Evolutionary conservation across 2,797 vertebrate genomes (phyloP), one percentile per base, ranked within the genome.

Genomic region (Capromys pilorides): DNA sequence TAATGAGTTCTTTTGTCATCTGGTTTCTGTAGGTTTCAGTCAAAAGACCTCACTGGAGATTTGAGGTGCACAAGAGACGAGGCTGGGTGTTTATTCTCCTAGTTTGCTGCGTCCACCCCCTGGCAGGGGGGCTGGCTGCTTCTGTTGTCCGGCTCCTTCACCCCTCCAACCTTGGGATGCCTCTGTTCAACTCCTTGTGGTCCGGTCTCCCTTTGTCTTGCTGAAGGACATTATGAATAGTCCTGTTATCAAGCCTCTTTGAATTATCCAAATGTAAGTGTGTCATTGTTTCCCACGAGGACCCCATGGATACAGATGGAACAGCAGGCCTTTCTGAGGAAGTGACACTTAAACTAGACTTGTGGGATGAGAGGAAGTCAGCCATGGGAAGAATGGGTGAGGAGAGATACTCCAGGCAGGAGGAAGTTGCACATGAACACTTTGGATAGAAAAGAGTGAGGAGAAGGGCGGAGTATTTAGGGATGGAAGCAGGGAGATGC

Each of bases 331-430:
- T 96, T 95, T 95, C 94, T 22, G 91, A 97, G 94, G 95, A 96
- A 95, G 88, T 97, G 97, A 97, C 95, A 97, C 97, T 97, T 97
- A 97, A 97, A 95, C 90, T 94, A 96, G 94, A 95, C 95, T 96
- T 88, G 93, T 80, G 86, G 77, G 95, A 91, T 90, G 96, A 77
- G 90, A 87, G 64, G n/a, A 88, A 95, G 95, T 91, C 95, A 97
- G 96, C 95, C 94, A 45, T 93, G 96, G 95, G 96, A 95, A 88
- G 95, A 90, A 66, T 0, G 26, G 77, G 71, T 84, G 93, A 86
- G 87, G 90, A 87, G 62, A 88, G 95, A 54, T 19, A 22, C 85
- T 96, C 78, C 78, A 45, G 67, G 95, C 78, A 89, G 92, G 84
- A 90, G 84, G 94, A 95, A 95, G 82, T 92, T 1, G 12, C 0